These are phyloP conservation scores for Tragulus kanchil DNA, from an alignment of 2,113 vertebrate genomes.

Conservation along the genomic window DNA sequence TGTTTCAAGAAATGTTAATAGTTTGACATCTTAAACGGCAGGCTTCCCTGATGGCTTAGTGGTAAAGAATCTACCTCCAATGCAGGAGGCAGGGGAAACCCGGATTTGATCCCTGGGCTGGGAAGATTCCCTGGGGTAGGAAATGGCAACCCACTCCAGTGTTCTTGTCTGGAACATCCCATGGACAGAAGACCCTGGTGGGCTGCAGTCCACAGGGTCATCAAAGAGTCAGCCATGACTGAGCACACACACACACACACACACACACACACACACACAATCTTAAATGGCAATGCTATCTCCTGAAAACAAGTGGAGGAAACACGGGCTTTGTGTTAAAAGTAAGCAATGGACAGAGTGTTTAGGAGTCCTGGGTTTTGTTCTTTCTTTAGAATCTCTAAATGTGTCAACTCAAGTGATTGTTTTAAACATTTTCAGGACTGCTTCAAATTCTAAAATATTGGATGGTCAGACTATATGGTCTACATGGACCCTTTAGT, in stretches of 20 bases:
- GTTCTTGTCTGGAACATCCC: neutral
- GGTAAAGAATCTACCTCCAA: neutral
- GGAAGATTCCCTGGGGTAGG: neutral
- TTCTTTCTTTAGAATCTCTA: neutral
- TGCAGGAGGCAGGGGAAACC: neutral
- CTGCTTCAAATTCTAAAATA: constrained; percentile 52
- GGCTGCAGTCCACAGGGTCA: neutral
- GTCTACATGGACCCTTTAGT: constrained; percentile 40
- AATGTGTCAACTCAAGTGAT: neutral
- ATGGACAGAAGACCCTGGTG: neutral
- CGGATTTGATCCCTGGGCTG: neutral
- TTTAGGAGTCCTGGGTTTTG: neutral
- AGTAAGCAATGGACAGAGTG: neutral
- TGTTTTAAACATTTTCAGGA: neutral
- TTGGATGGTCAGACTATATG: neutral
- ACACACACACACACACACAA: neutral
- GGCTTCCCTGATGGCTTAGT: neutral
- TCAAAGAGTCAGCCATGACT: neutral
- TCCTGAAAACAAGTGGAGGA: neutral
- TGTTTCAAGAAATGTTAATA: neutral
- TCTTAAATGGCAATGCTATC: neutral
- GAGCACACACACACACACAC: neutral
- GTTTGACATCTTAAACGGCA: neutral
- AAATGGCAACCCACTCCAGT: neutral
- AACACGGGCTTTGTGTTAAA: neutral